A percentile compares a stretch with the other conserved stretches of the same genome.
These are phyloP conservation scores for Platysteira castanea DNA, from an alignment of 2,113 vertebrate genomes.

Conservation along the genomic window DNA sequence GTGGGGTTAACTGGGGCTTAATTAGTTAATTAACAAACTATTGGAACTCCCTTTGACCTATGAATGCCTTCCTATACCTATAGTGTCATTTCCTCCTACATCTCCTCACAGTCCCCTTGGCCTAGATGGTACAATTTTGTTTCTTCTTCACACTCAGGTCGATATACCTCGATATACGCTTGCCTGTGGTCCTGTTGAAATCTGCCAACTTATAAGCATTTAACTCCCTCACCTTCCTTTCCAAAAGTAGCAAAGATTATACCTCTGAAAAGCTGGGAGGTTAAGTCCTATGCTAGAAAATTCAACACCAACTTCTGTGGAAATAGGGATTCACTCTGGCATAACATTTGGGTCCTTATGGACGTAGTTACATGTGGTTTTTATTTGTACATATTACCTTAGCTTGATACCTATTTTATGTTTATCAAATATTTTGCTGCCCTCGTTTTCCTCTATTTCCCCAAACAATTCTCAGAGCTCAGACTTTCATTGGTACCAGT, in stretches of 20 bases:
- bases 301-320: not conserved
- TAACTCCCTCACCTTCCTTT: not conserved
- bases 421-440: not conserved
- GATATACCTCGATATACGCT: not conserved
- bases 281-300: not conserved
- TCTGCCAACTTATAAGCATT: not conserved
- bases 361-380: not conserved
- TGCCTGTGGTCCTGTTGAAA: not conserved
- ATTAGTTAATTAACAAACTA: not conserved
- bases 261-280: not conserved
- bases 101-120: not conserved
- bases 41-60: not conserved
- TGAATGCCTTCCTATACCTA: not conserved
- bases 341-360: not conserved
- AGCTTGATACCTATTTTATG: not conserved
- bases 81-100: not conserved
- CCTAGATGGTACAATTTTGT: not conserved
- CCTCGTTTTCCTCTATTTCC: not conserved
- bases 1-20: not conserved
- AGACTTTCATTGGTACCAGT: not conserved
- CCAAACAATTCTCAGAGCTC: not conserved
- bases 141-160: not conserved
- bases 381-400: not conserved
- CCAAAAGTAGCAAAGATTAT: not conserved
- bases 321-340: not conserved